Conservation (phyloP, 2,113 vertebrate genomes). For the Cnemophilus loriae region DNA sequence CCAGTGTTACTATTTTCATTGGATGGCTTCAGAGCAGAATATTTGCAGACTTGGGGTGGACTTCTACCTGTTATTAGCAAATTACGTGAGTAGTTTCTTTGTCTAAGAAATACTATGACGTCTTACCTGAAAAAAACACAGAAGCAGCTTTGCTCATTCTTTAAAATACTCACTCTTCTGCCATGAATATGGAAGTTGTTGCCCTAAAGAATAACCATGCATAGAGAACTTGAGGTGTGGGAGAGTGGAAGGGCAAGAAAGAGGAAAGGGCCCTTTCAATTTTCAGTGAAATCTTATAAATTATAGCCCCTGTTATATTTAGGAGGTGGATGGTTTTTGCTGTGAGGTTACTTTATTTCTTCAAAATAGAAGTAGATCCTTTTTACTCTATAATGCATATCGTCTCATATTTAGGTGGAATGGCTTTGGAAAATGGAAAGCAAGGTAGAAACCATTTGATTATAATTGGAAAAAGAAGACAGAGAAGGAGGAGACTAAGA, state of each 20-base stretch:
- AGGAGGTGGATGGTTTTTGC: neutral
- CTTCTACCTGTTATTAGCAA: slow-evolving; percentile 86
- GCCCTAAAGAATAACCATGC: neutral
- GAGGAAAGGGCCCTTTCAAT: neutral
- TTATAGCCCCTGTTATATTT: neutral
- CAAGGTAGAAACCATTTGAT: neutral
- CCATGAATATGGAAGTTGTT: neutral
- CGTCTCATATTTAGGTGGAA: neutral
- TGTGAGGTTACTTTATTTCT: neutral
- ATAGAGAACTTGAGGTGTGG: neutral
- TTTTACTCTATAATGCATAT: neutral
- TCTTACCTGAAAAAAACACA: neutral
- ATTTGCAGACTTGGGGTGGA: slow-evolving; percentile 81
- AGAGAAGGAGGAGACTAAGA: neutral
- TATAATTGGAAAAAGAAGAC: neutral
- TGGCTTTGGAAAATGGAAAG: neutral
- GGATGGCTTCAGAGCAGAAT: slow-evolving; percentile 92
- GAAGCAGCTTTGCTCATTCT: neutral
- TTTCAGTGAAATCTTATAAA: neutral
- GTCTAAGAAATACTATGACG: neutral
- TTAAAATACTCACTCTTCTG: neutral
- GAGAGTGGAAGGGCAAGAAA: neutral
- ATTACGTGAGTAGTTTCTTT: slow-evolving; percentile 83
- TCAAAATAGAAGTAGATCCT: neutral
- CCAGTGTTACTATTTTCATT: slow-evolving; percentile 90